phyloP scores from a whole-genome alignment of 2,888 invertebrate species.

The Chaetogeoica ovagalla region DNA sequence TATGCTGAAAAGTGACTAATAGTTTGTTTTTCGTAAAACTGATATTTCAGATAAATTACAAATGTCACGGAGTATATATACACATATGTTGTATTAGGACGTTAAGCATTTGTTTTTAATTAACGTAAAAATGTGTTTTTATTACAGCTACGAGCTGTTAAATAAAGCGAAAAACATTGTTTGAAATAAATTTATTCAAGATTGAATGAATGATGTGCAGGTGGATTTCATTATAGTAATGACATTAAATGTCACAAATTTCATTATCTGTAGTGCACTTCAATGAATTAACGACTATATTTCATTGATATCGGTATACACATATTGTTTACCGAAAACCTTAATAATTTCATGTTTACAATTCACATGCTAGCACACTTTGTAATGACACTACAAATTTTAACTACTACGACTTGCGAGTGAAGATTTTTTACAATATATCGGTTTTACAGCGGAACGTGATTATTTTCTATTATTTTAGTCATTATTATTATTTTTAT shows the following conservation, averaged over 20 bases:
- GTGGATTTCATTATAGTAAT: conserved; percentile 15
- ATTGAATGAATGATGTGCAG: background rate
- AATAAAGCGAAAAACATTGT: background rate
- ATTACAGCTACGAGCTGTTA: background rate
- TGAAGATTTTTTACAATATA: no score
- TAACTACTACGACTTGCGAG: no score
- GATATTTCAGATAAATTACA: background rate
- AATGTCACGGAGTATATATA: background rate
- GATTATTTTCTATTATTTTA: no score
- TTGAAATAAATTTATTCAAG: conserved; percentile 17
- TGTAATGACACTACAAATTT: background rate
- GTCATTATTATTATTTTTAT: no score
- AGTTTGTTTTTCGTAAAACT: no score
- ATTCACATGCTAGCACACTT: background rate
- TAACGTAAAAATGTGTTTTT: conserved; percentile 17
- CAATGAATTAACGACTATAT: background rate
- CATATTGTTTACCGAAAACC: background rate
- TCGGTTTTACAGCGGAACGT: no score
- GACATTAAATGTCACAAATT: background rate
- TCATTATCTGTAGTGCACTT: conserved; percentile 21
- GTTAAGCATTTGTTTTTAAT: conserved; percentile 3
- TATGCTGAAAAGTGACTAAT: no score
- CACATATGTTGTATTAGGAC: background rate
- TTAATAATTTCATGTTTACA: background rate
- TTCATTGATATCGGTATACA: background rate